Percentiles rank a stretch among this genome's conserved stretches.
These are phyloP conservation scores for Eupithecia pulchellata DNA, from an alignment of 2,888 invertebrate genomes.

Conservation along the genomic window DNA sequence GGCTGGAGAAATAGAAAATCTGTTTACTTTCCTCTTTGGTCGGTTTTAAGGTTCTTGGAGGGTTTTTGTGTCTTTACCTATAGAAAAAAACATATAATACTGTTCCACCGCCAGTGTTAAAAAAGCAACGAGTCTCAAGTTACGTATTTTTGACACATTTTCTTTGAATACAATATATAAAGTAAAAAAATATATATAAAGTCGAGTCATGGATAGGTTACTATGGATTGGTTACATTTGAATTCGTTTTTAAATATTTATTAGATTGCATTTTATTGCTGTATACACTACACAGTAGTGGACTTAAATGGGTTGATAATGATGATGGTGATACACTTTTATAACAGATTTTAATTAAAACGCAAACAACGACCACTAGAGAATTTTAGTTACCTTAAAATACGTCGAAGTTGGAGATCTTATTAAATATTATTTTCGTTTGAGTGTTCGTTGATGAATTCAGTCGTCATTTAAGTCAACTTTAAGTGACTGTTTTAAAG, in stretches of 20 bases:
- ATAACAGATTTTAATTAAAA: neutral
- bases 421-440: neutral
- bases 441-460: neutral
- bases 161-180: neutral
- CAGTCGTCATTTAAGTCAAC: neutral
- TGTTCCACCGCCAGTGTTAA: no score
- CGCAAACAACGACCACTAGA: neutral
- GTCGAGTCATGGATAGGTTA: no score
- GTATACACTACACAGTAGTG: no score
- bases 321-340: neutral
- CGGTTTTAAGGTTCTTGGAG: neutral
- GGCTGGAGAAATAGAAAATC: conserved; percentile 25
- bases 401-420: neutral
- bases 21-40: conserved; percentile 10
- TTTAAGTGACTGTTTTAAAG: no score
- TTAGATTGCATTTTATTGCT: no score
- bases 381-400: no score
- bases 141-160: neutral
- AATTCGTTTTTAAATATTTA: no score
- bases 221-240: no score
- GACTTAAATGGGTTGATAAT: no score
- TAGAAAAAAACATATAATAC: no score
- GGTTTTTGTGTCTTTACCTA: neutral
- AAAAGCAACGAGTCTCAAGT: neutral
- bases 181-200: no score